phyloP scores from a whole-genome alignment of 2,888 invertebrate genomes.

The Papilio demoleus region DNA sequence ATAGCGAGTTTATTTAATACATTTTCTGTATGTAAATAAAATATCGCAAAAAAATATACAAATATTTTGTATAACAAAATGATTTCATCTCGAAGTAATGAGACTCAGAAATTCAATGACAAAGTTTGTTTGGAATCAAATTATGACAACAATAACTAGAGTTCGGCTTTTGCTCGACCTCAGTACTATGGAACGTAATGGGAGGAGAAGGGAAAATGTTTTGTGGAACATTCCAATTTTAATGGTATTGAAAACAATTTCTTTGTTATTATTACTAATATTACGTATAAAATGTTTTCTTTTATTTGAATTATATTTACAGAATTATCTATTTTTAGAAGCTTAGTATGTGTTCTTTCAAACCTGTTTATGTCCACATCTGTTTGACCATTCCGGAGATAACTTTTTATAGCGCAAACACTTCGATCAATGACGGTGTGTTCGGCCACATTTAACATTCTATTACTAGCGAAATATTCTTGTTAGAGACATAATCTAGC shows the following conservation, averaged over 20 bases:
- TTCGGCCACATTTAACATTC: too few relatives aligned
- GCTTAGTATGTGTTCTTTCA: too few relatives aligned
- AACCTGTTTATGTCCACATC: too few relatives aligned
- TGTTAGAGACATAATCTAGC: too few relatives aligned
- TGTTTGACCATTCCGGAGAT: too few relatives aligned
- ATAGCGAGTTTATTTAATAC: too few relatives aligned
- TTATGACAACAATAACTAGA: constrained; percentile 32
- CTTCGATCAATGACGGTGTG: too few relatives aligned
- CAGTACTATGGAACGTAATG: constrained; percentile 9
- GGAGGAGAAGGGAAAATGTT: constrained; percentile 13
- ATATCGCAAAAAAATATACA: too few relatives aligned
- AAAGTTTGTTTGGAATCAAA: constrained; percentile 35
- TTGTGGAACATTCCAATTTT: constrained; percentile 10
- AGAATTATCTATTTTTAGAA: not conserved
- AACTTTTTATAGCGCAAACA: too few relatives aligned
- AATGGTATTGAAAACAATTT: constrained; percentile 15
- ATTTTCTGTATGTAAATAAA: too few relatives aligned
- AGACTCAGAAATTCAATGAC: constrained; percentile 28
- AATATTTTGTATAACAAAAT: too few relatives aligned
- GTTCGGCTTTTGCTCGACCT: constrained; percentile 25
- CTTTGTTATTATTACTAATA: constrained; percentile 5
- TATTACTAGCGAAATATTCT: too few relatives aligned
- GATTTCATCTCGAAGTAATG: constrained; percentile 1
- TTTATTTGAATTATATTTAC: not conserved
- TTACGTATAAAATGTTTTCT: not conserved